These are phyloP conservation scores for Octodon degus DNA, from an alignment of 2,113 vertebrate species.

Conservation along the genomic window DNA sequence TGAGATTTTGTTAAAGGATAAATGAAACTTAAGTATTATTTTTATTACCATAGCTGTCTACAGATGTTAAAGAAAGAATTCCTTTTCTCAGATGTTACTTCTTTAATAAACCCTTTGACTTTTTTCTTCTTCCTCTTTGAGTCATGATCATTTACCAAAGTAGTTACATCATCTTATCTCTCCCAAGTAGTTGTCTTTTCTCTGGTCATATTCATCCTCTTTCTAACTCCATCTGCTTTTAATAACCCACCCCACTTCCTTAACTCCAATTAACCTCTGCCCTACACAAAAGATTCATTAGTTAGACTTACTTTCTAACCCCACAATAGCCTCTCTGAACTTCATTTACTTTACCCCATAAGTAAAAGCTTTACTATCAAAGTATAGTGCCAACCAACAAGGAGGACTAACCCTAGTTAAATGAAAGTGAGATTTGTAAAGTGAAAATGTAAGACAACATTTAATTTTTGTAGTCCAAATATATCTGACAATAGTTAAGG, in stretches of 20 bases:
- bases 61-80: conserved; percentile 13
- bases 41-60: not conserved
- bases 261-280: not conserved
- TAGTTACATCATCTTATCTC: not conserved
- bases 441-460: conserved; percentile 46
- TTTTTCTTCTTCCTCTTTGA: conserved; percentile 10
- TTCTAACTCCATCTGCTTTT: conserved; percentile 35
- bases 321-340: conserved; percentile 15
- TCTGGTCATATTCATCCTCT: not conserved
- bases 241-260: not conserved
- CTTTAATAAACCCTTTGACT: not conserved
- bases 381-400: conserved; percentile 20
- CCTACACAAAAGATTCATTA: not conserved
- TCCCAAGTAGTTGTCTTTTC: conserved; percentile 11
- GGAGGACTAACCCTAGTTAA: conserved; percentile 38
- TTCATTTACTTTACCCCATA: conserved; percentile 32
- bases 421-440: conserved; percentile 34
- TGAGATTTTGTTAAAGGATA: conserved; percentile 47
- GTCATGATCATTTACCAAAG: conserved; percentile 33
- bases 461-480: conserved; percentile 50
- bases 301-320: conserved; percentile 14
- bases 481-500: conserved; percentile 41
- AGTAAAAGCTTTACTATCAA: conserved; percentile 35
- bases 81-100: not conserved
- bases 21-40: conserved; percentile 30